These are phyloP conservation scores for Tarsius wallacei DNA, from an alignment of 2,797 vertebrate genomes.

Conservation along the genomic window DNA sequence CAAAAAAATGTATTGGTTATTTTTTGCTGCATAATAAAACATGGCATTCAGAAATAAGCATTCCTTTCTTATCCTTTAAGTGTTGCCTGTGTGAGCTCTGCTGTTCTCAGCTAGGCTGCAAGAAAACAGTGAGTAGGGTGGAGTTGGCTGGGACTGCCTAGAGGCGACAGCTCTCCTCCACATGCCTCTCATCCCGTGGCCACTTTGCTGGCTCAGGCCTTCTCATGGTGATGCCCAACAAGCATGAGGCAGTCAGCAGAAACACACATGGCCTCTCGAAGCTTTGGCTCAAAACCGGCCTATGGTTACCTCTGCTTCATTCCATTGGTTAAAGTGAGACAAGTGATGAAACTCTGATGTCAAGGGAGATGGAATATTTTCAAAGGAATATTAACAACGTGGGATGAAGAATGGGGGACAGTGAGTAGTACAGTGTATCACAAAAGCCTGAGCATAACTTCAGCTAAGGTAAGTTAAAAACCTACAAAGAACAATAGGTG, in stretches of 20 bases:
- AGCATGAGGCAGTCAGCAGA: neutral
- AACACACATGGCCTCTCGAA: neutral
- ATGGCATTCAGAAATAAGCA: neutral
- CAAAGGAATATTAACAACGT: neutral
- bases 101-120: neutral
- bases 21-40: neutral
- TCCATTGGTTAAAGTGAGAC: neutral
- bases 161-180: neutral
- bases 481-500: neutral
- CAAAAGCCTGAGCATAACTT: neutral
- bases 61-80: neutral
- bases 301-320: neutral
- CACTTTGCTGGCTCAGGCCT: neutral
- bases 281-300: neutral
- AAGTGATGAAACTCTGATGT: neutral
- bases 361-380: neutral
- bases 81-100: neutral
- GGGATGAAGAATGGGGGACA: neutral
- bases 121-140: neutral
- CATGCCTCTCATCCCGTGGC: neutral
- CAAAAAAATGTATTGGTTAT: neutral
- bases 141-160: neutral
- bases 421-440: no score
- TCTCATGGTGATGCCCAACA: no score
- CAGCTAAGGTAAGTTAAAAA: neutral